These are phyloP conservation scores for Tetranychus cinnabarinus DNA, from an alignment of 1,140 invertebrate genomes.

Conservation along the genomic window DNA sequence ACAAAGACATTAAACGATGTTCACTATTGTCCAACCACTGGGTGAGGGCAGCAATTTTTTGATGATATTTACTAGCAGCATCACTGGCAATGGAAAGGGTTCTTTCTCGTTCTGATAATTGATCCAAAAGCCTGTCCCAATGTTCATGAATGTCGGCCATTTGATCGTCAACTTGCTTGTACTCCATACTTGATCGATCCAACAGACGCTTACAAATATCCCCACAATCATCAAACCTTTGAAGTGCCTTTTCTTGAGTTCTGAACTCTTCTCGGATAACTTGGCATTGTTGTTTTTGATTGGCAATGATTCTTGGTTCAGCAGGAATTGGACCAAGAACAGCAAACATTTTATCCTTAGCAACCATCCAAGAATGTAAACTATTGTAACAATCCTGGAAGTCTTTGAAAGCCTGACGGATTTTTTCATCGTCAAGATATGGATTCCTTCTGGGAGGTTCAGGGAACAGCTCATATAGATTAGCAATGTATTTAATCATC, in stretches of 20 bases:
- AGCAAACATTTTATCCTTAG: conserved; percentile 82
- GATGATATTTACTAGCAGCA: conserved; percentile 69
- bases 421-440: conserved; percentile 71
- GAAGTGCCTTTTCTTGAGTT: too few relatives aligned
- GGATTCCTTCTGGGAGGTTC: conserved; percentile 64
- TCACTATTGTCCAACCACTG: conserved; percentile 77
- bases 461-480: conserved; percentile 91
- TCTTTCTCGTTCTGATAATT: conserved; percentile 54
- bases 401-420: conserved; percentile 40
- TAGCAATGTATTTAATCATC: conserved; percentile 95
- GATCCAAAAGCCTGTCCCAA: conserved; percentile 53
- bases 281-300: conserved; percentile 58
- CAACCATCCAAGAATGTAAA: conserved; percentile 58
- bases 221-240: too few relatives aligned
- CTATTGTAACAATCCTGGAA: conserved; percentile 24
- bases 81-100: conserved; percentile 63
- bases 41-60: conserved; percentile 27
- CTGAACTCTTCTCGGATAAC: too few relatives aligned
- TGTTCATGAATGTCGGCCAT: conserved; percentile 26
- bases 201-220: conserved; percentile 48
- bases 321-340: conserved; percentile 81
- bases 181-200: conserved; percentile 42
- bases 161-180: conserved; percentile 34
- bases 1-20: conserved; percentile 62
- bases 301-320: conserved; percentile 76